Evolutionary conservation across 2,888 invertebrate genomes (phyloP), one percentile per base, ranked within the genome.

Genomic region (Xestoiulus laeticollis): DNA sequence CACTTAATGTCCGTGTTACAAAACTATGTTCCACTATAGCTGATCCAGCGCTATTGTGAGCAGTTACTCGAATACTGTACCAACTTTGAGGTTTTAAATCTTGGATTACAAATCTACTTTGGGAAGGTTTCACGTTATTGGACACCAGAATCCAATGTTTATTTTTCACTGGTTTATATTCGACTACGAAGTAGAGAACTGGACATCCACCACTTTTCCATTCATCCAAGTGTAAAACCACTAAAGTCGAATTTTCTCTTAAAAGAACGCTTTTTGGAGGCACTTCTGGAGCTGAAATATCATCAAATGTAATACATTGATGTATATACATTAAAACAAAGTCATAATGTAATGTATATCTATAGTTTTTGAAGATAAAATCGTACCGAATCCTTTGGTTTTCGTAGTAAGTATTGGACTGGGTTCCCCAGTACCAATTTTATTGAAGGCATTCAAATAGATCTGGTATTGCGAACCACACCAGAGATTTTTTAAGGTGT

Each of bases 161-260:
- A 26, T 59, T 43, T n/a, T 44, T 33, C n/a, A 32, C 84, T 22
- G 96, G 96, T 93, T 97, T 97, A 92, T 98, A 96, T 92, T 98
- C 97, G 86, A 98, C 96, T 89, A 98, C 97, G 92, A 98, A 98
- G 92, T 97, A 97, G 89, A 96, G 94, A 96, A 99, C 98, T 26
- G 97, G 96, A 92, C 98, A 99, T 89, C 98, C 98, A 88, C 98
- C 97, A 92, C 97, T 97, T 89, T 96, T 95, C 98, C 98, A 99
- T 89, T 97, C 96, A 91, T 95, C 96, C 90, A 99, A 94, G 91
- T 97, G 97, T 89, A 99, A 94, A 3, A 96, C 96, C 87, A 98
- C 96, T 90, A 26, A 88, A 32, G 88, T 88, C 33, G 89, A 87
- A 44, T 89, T 89, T 86, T 87, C 88, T 48, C 85, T 85, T 8